Percentiles rank a stretch among this genome's conserved stretches.
Conservation (phyloP, 1,140 invertebrate species). For the Caenorhabditis briggsae region DNA sequence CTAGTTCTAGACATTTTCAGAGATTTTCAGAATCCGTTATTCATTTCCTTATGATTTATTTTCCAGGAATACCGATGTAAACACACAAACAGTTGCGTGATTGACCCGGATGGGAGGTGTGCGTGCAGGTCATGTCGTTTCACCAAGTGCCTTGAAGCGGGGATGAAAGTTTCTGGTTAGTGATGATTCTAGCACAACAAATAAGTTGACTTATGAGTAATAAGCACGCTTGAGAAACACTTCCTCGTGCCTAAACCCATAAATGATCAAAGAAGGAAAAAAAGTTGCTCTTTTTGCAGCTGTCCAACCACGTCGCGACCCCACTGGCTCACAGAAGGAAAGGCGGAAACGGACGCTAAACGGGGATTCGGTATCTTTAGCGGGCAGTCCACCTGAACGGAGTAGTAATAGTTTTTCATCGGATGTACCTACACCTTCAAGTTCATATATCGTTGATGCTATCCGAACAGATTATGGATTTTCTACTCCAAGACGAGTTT, state of each 20-base stretch:
- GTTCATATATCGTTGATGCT: not conserved
- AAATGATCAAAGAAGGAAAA: not conserved
- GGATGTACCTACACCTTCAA: slow-evolving; percentile 5
- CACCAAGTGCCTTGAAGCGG: slow-evolving; percentile 64
- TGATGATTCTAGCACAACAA: not conserved
- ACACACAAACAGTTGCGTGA: slow-evolving; percentile 59
- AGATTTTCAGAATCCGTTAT: too few species aligned
- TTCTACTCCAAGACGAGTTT: not conserved
- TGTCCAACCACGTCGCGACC: slow-evolving; percentile 66
- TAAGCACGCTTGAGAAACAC: not conserved
- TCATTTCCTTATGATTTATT: not conserved
- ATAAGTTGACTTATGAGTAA: not conserved
- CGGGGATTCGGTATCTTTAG: not conserved
- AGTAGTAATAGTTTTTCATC: not conserved
- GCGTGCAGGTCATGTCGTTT: slow-evolving; percentile 63
- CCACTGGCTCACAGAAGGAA: slow-evolving; percentile 67
- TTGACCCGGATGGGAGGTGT: slow-evolving; percentile 62
- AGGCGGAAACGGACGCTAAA: slow-evolving; percentile 38
- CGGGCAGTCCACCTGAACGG: not conserved
- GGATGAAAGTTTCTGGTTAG: slow-evolving; percentile 81
- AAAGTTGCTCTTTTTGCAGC: slow-evolving; percentile 53
- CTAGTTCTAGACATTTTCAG: too few species aligned
- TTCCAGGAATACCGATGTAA: slow-evolving; percentile 60
- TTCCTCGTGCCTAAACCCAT: not conserved
- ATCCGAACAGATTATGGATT: slow-evolving; percentile 14